Percentiles rank a stretch among this genome's conserved stretches.
These are phyloP conservation scores for Okapia johnstoni DNA, from an alignment of 2,113 vertebrate genomes.

Conservation along the genomic window DNA sequence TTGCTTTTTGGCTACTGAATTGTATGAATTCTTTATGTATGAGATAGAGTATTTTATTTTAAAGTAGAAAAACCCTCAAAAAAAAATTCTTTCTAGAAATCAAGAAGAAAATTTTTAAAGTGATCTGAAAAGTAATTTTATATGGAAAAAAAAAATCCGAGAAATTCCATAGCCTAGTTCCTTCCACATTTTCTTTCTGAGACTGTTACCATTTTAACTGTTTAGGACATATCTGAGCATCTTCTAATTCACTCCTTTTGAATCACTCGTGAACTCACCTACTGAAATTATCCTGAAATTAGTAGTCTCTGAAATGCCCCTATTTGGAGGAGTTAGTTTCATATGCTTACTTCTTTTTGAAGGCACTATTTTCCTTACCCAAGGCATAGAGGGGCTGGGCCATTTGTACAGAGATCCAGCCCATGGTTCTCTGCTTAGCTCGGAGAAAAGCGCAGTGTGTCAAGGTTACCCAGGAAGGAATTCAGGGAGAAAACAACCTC, in stretches of 20 bases:
- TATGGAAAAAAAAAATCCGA: background rate
- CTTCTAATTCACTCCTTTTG: background rate
- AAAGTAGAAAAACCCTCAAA: background rate
- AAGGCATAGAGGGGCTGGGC: background rate
- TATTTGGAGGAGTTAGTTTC: background rate
- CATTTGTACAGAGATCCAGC: background rate
- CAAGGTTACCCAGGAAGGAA: background rate
- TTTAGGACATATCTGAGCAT: background rate
- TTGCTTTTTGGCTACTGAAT: background rate
- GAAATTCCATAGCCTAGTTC: background rate
- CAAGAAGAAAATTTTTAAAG: background rate
- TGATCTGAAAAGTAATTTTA: slow-evolving; percentile 18
- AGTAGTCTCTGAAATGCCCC: background rate
- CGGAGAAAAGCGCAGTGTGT: background rate
- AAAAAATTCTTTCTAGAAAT: background rate
- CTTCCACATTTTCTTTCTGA: background rate
- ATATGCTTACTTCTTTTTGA: background rate
- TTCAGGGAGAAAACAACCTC: background rate
- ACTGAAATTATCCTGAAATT: background rate
- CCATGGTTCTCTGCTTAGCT: background rate
- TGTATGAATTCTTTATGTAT: background rate
- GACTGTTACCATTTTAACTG: background rate
- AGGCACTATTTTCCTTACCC: background rate
- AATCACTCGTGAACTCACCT: background rate
- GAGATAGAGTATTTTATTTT: background rate